phyloP scores from a whole-genome alignment of 2,113 vertebrate genomes.

The Myrmecophaga tridactyla region DNA sequence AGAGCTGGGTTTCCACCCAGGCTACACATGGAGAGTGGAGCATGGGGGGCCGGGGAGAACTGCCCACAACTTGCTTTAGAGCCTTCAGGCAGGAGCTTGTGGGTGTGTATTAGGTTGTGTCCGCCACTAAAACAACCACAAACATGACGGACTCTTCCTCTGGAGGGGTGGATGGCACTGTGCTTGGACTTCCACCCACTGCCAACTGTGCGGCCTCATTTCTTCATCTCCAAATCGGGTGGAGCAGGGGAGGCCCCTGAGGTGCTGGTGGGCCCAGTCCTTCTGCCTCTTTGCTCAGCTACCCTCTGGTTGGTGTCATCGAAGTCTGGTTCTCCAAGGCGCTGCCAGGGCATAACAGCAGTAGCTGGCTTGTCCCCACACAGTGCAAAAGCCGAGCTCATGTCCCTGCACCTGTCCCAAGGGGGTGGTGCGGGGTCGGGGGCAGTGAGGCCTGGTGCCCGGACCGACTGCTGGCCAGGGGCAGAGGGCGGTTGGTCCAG shows the following conservation, averaged over 20 bases:
- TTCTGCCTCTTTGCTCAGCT: neutral
- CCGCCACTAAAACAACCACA: too few species aligned
- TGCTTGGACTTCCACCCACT: too few species aligned
- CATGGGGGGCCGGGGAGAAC: neutral
- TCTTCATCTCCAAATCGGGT: neutral
- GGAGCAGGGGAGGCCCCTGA: neutral
- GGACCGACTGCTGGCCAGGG: neutral
- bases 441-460: neutral
- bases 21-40: neutral
- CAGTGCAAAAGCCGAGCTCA: neutral
- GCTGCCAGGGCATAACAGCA: too few species aligned
- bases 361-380: neutral
- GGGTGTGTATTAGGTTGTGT: too few species aligned
- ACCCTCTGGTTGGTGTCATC: neutral
- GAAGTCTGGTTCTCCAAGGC: too few species aligned
- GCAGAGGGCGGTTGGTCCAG: neutral
- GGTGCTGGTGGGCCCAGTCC: fast-evolving
- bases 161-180: too few species aligned
- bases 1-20: too few species aligned
- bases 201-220: too few species aligned
- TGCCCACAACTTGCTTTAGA: too few species aligned
- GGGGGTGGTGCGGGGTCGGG: fast-evolving
- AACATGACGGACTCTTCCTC: too few species aligned
- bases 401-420: too few species aligned
- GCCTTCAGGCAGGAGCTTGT: too few species aligned